Conservation (phyloP, 2,888 invertebrate genomes). For the Cosmia trapezina region DNA sequence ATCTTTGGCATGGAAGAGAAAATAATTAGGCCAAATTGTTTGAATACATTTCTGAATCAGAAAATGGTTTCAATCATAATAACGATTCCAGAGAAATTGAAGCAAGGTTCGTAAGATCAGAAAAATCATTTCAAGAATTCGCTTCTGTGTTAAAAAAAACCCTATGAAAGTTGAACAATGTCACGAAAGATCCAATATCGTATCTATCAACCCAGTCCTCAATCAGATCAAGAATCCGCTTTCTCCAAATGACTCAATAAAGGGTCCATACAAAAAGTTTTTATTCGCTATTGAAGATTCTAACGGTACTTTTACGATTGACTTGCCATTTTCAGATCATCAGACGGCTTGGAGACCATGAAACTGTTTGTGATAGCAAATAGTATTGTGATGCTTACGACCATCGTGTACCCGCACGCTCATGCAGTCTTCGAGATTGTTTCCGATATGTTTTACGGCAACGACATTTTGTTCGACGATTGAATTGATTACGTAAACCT, state of each 20-base stretch:
- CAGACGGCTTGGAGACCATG: slow-evolving; percentile 93
- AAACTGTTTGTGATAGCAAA: slow-evolving; percentile 95
- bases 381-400: slow-evolving; percentile 93
- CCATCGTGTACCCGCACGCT: slow-evolving; percentile 94
- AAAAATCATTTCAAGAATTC: slow-evolving; percentile 16
- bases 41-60: slow-evolving; percentile 21
- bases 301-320: slow-evolving; percentile 42
- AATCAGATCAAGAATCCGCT: slow-evolving; percentile 51
- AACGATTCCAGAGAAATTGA: slow-evolving; percentile 15
- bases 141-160: slow-evolving; percentile 39
- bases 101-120: slow-evolving; percentile 9
- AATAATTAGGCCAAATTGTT: slow-evolving; percentile 35
- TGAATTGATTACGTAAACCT: slow-evolving; percentile 56
- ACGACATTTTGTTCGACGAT: slow-evolving; percentile 67
- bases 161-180: slow-evolving; percentile 35
- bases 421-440: slow-evolving; percentile 90
- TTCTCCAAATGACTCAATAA: slow-evolving; percentile 49
- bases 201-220: slow-evolving; percentile 38
- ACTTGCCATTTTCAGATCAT: slow-evolving; percentile 83
- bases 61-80: slow-evolving; percentile 26
- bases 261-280: slow-evolving; percentile 49
- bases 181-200: slow-evolving; percentile 42
- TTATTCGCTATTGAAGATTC: slow-evolving; percentile 47
- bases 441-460: slow-evolving; percentile 86
- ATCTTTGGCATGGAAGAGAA: slow-evolving; percentile 4